Percentiles rank a stretch among this genome's conserved stretches.
Evolutionary conservation across 1,140 invertebrate genomes (phyloP).

Genomic region (Augochlora pura): DNA sequence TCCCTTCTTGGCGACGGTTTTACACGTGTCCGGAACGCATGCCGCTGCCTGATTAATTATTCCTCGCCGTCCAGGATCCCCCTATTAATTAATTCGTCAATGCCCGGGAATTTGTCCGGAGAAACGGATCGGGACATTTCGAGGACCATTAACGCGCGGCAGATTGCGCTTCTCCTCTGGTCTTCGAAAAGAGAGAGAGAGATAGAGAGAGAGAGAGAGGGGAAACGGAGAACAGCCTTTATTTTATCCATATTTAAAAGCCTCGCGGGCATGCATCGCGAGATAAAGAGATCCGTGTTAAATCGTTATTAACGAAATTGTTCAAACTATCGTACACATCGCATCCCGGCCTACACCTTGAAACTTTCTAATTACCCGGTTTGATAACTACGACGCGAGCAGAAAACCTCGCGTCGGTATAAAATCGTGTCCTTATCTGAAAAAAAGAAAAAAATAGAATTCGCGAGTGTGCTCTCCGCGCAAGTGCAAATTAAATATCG

Average conservation of each 20-base stretch:
- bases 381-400: neutral
- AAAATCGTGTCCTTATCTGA: no score
- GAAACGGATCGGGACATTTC: neutral
- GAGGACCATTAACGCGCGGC: neutral
- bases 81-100: constrained; percentile 10
- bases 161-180: neutral
- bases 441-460: no score
- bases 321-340: neutral
- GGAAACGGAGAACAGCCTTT: no score
- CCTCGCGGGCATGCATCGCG: no score
- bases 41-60: constrained; percentile 36
- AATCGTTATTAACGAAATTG: neutral
- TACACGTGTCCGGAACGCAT: constrained; percentile 27
- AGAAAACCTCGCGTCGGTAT: no score
- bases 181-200: no score
- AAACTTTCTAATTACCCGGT: neutral
- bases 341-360: neutral
- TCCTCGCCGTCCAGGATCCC: neutral
- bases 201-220: no score
- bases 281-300: no score
- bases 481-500: no score
- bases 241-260: no score
- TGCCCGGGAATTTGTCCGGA: neutral
- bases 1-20: constrained; percentile 27
- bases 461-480: no score